These are phyloP conservation scores for Zeus faber DNA, from an alignment of 2,113 vertebrate species.

Conservation along the genomic window DNA sequence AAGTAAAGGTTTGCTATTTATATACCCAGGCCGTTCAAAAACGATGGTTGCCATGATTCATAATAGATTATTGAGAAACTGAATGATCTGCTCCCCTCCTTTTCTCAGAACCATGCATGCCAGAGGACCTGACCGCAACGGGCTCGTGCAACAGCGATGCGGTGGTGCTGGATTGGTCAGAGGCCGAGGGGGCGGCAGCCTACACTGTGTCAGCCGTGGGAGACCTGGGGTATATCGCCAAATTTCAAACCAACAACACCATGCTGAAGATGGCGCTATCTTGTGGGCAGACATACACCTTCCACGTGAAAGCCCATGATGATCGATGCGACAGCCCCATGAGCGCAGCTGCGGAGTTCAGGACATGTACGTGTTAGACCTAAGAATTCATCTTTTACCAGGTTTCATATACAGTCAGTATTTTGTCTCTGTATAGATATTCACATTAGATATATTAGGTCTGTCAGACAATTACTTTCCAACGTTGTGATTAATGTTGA, in stretches of 20 bases:
- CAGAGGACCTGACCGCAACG: constrained; percentile 34
- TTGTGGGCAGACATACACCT: constrained; percentile 72
- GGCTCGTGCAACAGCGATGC: constrained; percentile 63
- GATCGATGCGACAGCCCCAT: constrained; percentile 52
- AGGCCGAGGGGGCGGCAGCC: constrained; percentile 45
- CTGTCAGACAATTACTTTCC: no score
- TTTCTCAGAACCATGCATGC: constrained; percentile 71
- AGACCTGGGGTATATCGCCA: constrained; percentile 50
- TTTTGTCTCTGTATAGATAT: no score
- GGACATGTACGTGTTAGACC: constrained; percentile 63
- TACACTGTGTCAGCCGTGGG: constrained; percentile 62
- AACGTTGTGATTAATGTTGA: no score
- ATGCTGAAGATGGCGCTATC: constrained; percentile 43
- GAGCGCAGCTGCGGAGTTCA: constrained; percentile 48
- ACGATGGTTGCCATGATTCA: no score
- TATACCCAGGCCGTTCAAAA: no score
- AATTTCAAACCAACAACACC: constrained; percentile 49
- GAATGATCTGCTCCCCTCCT: background rate
- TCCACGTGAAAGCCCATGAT: constrained; percentile 58
- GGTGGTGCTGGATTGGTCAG: constrained; percentile 60
- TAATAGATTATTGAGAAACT: background rate
- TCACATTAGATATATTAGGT: no score
- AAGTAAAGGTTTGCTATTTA: no score
- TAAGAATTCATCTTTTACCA: no score
- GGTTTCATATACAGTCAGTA: no score